These are phyloP conservation scores for Melanostoma mellinum DNA, from an alignment of 2,888 invertebrate species.

Conservation along the genomic window DNA sequence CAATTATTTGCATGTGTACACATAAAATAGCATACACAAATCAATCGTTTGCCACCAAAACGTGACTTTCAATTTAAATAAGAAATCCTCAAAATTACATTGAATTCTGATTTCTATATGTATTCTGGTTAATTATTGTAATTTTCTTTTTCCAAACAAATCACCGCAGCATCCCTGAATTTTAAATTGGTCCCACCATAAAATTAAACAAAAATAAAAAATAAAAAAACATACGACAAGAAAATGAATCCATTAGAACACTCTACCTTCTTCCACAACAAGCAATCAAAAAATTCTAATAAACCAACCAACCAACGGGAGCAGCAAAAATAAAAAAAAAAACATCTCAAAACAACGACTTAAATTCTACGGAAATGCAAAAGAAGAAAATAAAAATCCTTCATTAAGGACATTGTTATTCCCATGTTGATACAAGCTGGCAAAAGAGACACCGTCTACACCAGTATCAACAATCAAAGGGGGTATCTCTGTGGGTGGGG, in stretches of 20 bases:
- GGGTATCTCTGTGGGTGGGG: constrained; percentile 24
- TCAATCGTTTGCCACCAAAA: constrained; percentile 28
- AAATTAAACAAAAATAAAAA: neutral
- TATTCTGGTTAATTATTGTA: constrained; percentile 55
- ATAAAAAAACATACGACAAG: constrained; percentile 14
- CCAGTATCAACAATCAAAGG: constrained; percentile 55
- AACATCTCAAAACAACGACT: constrained; percentile 9
- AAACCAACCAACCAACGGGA: constrained; percentile 56
- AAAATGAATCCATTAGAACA: constrained; percentile 51
- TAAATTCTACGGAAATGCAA: constrained; percentile 42
- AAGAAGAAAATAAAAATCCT: constrained; percentile 47
- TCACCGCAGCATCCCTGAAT: constrained; percentile 28
- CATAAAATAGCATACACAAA: constrained; percentile 6
- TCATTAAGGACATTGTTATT: constrained; percentile 72
- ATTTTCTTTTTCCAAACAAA: constrained; percentile 41
- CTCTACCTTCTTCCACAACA: constrained; percentile 28
- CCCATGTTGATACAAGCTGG: constrained; percentile 69
- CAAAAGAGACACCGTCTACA: constrained; percentile 64
- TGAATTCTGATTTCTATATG: constrained; percentile 28
- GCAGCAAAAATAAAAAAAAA: constrained; percentile 6
- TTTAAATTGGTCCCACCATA: constrained; percentile 22
- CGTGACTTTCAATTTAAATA: constrained; percentile 65
- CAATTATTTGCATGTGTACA: constrained; percentile 11
- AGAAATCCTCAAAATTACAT: constrained; percentile 45
- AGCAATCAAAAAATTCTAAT: constrained; percentile 70